A percentile compares a stretch with the other conserved stretches of the same genome.
phyloP scores from a whole-genome alignment of 2,797 vertebrate genomes.

The Nyctibius grandis region DNA sequence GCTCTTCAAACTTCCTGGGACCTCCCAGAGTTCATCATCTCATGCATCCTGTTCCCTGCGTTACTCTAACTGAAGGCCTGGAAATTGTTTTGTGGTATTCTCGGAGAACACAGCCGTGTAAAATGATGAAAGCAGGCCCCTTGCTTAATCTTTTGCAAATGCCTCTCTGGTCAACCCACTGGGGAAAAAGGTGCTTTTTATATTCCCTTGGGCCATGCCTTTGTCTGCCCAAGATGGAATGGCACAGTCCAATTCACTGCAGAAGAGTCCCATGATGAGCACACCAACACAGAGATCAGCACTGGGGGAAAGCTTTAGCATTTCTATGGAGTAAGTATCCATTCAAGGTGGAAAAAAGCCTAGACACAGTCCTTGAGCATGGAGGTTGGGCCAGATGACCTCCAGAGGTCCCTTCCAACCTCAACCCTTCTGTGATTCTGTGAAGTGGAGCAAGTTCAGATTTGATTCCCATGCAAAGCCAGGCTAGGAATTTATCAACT shows the following conservation, averaged over 20 bases:
- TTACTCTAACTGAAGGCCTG: background rate
- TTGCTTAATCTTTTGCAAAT: background rate
- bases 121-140: background rate
- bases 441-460: background rate
- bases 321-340: background rate
- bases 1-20: background rate
- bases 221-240: background rate
- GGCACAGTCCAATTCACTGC: background rate
- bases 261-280: background rate
- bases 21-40: background rate
- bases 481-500: background rate
- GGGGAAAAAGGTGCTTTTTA: background rate
- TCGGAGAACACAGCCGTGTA: background rate
- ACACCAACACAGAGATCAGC: background rate
- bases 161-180: background rate
- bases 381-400: background rate
- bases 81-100: background rate
- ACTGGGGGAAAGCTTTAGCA: background rate
- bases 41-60: background rate
- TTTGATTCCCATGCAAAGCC: background rate
- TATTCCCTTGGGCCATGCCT: background rate
- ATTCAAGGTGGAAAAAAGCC: background rate
- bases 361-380: background rate
- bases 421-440: background rate
- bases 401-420: background rate